Evolutionary conservation across 2,888 invertebrate genomes (phyloP).

Genomic region (Globia sparganii): DNA sequence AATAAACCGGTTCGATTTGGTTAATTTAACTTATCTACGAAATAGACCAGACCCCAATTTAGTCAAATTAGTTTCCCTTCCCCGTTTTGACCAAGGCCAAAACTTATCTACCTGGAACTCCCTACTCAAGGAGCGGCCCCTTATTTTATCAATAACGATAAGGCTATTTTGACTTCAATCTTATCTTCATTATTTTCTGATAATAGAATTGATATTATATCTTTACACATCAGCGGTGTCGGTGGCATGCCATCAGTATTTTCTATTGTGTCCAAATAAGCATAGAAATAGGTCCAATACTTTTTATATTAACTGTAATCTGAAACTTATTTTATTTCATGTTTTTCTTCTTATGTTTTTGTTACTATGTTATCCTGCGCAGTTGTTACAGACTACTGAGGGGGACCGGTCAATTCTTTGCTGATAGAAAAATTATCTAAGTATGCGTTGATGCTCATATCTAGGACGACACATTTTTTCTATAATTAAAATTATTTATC

Average conservation of each 20-base stretch:
- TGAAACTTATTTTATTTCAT: slow-evolving; percentile 63
- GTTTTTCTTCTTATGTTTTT: slow-evolving; percentile 52
- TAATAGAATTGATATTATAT: slow-evolving; percentile 64
- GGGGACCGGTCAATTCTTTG: slow-evolving; percentile 29
- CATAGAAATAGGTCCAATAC: slow-evolving; percentile 58
- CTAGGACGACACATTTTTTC: not conserved
- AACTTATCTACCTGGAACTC: slow-evolving; percentile 55
- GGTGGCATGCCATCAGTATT: slow-evolving; percentile 57
- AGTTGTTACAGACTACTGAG: slow-evolving; percentile 40
- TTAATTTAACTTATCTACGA: not conserved
- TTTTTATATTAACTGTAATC: slow-evolving; percentile 61
- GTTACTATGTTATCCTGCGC: slow-evolving; percentile 49
- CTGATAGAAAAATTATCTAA: not conserved
- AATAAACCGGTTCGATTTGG: not conserved
- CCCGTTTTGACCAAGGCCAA: slow-evolving; percentile 10
- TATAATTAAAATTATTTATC: not conserved
- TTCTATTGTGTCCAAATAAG: slow-evolving; percentile 66
- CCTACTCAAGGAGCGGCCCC: slow-evolving; percentile 57
- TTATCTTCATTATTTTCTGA: slow-evolving; percentile 65
- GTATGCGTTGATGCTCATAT: not conserved
- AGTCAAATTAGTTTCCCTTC: slow-evolving; percentile 30
- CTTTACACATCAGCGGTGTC: slow-evolving; percentile 60
- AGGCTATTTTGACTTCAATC: slow-evolving; percentile 64
- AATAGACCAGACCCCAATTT: slow-evolving; percentile 31
- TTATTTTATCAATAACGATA: slow-evolving; percentile 64